Evolutionary conservation across 2,797 vertebrate genomes (phyloP).

Genomic region (Crypturellus tataupa): DNA sequence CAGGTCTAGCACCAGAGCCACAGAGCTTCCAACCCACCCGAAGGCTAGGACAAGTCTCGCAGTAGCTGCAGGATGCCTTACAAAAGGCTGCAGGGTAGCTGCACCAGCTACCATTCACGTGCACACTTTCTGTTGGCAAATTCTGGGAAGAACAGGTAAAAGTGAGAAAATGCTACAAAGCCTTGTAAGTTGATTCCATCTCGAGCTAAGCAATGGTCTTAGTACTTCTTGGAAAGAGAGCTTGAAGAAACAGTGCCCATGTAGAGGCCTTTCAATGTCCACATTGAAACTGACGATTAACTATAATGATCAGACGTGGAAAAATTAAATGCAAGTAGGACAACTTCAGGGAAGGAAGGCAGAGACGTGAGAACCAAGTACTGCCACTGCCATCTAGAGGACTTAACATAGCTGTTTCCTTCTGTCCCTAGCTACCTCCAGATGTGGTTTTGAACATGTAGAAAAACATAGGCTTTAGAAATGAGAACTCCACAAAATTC

Average conservation of each 20-base stretch:
- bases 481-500: not conserved
- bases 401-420: not conserved
- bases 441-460: not conserved
- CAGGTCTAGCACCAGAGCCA: not conserved
- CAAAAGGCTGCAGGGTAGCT: too few species aligned
- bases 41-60: not conserved
- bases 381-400: slow-evolving; percentile 80
- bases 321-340: not conserved
- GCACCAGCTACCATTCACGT: not conserved
- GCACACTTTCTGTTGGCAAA: not conserved
- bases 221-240: not conserved
- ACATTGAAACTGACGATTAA: not conserved
- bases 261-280: not conserved
- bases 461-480: not conserved
- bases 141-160: not conserved
- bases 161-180: slow-evolving; percentile 27
- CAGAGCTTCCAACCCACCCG: not conserved
- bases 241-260: not conserved
- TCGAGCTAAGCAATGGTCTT: not conserved
- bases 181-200: slow-evolving; percentile 14
- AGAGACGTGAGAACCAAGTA: not conserved
- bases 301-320: not conserved
- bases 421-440: not conserved
- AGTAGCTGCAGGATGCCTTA: too few species aligned
- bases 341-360: not conserved